These are phyloP conservation scores for Metopia argyrocephala DNA, from an alignment of 2,888 invertebrate species.

Conservation along the genomic window DNA sequence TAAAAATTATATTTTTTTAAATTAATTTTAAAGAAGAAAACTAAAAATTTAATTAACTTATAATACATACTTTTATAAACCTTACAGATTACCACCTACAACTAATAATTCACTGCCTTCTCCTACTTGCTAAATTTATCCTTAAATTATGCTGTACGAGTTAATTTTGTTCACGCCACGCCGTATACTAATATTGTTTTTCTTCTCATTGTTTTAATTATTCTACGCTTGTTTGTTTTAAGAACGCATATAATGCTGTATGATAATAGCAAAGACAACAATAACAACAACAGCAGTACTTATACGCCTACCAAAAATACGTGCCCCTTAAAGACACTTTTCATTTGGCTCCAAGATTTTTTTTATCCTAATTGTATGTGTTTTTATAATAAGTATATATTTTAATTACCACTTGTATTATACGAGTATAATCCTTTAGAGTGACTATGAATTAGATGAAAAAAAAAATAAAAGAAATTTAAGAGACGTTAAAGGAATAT, in stretches of 20 bases:
- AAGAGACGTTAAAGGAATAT: background rate
- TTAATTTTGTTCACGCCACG: background rate
- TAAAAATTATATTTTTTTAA: no score
- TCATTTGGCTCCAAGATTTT: constrained; percentile 15
- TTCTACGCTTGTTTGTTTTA: background rate
- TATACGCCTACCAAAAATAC: constrained; percentile 6
- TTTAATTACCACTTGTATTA: constrained; percentile 61
- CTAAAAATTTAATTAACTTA: no score
- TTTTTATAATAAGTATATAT: constrained; percentile 46
- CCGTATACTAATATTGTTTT: background rate
- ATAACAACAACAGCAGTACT: background rate
- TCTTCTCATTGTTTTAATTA: constrained; percentile 20
- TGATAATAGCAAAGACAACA: background rate
- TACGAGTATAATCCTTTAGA: constrained; percentile 21
- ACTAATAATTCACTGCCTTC: no score
- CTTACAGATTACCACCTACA: no score
- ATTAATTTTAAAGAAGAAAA: no score
- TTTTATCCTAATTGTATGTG: constrained; percentile 12
- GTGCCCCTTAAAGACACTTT: constrained; percentile 20
- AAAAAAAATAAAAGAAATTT: background rate
- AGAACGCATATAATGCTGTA: background rate
- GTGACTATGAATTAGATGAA: background rate
- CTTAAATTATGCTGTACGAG: background rate
- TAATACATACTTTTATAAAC: no score
- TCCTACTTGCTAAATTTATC: background rate